Evolutionary conservation across 2,888 invertebrate species (phyloP).

Genomic region (Tethea ocularis): DNA sequence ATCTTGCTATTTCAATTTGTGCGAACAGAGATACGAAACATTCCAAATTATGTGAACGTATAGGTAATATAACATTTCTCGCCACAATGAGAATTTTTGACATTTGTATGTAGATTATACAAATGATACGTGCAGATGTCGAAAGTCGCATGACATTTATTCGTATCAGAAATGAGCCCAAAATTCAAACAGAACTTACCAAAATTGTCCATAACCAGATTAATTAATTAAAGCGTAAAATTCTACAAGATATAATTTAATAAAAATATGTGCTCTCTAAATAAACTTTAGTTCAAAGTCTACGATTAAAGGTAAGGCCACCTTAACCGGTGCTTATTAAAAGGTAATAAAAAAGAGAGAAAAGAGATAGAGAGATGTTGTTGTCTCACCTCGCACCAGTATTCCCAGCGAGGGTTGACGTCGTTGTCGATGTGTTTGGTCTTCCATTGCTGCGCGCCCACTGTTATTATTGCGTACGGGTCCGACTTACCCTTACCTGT

Average conservation of each 20-base stretch:
- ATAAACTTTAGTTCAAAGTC: constrained; percentile 27
- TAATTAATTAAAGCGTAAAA: constrained; percentile 19
- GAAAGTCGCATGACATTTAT: constrained; percentile 13
- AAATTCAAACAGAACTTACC: constrained; percentile 32
- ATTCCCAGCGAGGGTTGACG: constrained; percentile 98
- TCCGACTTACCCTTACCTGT: constrained; percentile 97
- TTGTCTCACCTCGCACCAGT: constrained; percentile 94
- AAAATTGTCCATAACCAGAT: constrained; percentile 24
- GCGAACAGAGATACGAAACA: constrained; percentile 20
- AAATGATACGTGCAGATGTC: constrained; percentile 17
- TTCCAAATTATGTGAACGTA: constrained; percentile 11
- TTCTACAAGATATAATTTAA: constrained; percentile 15
- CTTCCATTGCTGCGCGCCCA: constrained; percentile 96
- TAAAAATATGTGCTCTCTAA: constrained; percentile 33
- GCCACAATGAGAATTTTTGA: constrained; percentile 27
- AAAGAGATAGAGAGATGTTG: constrained; percentile 17
- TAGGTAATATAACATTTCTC: constrained; percentile 22
- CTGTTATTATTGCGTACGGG: constrained; percentile 95
- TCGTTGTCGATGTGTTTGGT: constrained; percentile 97
- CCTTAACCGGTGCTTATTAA: constrained; percentile 33
- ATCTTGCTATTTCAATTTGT: constrained; percentile 11
- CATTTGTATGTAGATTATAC: constrained; percentile 6
- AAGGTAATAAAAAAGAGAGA: constrained; percentile 21
- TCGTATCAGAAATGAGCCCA: constrained; percentile 51
- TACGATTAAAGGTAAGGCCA: constrained; percentile 7